Percentiles rank a stretch among this genome's conserved stretches.
phyloP scores from a whole-genome alignment of 2,888 invertebrate genomes.

The Drosophila acutilabella region DNA sequence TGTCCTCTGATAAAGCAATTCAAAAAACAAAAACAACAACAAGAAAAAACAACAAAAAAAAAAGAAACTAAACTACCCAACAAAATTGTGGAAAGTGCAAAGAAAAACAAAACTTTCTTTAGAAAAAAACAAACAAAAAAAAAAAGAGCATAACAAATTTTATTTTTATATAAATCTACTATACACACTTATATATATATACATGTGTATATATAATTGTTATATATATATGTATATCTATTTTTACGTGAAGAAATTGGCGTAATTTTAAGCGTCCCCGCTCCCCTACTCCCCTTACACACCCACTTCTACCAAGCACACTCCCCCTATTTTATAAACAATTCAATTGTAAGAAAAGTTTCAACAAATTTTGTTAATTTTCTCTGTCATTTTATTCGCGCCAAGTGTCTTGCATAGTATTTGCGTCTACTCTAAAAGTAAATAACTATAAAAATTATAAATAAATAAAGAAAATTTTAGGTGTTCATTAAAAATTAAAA shows the following conservation, averaged over 20 bases:
- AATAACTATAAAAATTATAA: constrained; percentile 18
- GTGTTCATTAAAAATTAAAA: constrained; percentile 57
- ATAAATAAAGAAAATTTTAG: constrained; percentile 55
- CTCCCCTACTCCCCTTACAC: not conserved
- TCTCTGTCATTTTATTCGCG: constrained; percentile 44
- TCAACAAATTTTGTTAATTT: constrained; percentile 17
- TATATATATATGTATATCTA: constrained; percentile 36
- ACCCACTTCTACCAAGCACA: not conserved
- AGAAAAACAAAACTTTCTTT: constrained; percentile 36
- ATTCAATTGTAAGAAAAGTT: constrained; percentile 35
- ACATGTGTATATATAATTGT: constrained; percentile 20
- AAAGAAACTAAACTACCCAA: constrained; percentile 21
- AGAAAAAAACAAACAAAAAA: constrained; percentile 25
- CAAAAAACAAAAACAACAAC: constrained; percentile 16
- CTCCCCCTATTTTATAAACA: constrained; percentile 5
- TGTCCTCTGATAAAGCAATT: constrained; percentile 53
- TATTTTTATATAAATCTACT: constrained; percentile 71
- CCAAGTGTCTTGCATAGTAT: constrained; percentile 75
- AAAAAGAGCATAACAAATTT: constrained; percentile 54
- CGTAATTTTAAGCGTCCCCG: constrained; percentile 57
- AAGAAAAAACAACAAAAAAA: constrained; percentile 11
- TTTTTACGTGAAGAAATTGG: constrained; percentile 53
- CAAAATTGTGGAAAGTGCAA: constrained; percentile 44
- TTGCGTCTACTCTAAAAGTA: constrained; percentile 63
- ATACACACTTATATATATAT: constrained; percentile 46